Percentiles rank a stretch among this genome's conserved stretches.
Conservation (phyloP, 2,113 vertebrate species). For the Phocoena phocoena region DNA sequence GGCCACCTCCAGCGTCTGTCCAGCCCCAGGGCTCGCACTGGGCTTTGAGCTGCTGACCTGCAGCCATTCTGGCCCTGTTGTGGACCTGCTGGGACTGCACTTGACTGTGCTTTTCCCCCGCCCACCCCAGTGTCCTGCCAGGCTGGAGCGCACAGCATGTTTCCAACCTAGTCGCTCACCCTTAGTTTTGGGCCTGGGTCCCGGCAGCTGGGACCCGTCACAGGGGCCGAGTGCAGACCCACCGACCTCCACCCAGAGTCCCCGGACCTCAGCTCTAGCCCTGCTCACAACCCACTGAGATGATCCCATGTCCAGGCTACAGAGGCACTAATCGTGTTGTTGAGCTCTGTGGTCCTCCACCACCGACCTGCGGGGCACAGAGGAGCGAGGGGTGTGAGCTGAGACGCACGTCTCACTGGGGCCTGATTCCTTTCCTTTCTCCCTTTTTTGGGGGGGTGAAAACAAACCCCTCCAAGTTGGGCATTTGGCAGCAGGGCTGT, state of each 20-base stretch:
- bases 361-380: fast-evolving
- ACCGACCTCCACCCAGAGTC: background rate
- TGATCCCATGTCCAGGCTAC: fast-evolving
- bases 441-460: background rate
- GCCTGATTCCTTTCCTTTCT: background rate
- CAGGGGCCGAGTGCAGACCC: background rate
- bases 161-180: background rate
- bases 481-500: background rate
- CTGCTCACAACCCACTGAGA: fast-evolving
- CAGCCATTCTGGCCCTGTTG: fast-evolving
- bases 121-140: no score
- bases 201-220: background rate
- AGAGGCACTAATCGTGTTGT: fast-evolving
- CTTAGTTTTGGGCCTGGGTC: background rate
- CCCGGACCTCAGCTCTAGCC: background rate
- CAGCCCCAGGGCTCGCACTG: background rate
- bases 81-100: fast-evolving
- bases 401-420: no score
- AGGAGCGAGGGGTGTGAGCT: background rate
- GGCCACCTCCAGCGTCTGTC: background rate
- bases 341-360: background rate
- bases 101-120: no score
- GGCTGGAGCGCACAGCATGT: background rate
- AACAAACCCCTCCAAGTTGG: background rate
- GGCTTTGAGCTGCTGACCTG: background rate